Base-by-base conservation (phyloP, 2,113 vertebrate genomes). In the Zapus hudsonius region DNA sequence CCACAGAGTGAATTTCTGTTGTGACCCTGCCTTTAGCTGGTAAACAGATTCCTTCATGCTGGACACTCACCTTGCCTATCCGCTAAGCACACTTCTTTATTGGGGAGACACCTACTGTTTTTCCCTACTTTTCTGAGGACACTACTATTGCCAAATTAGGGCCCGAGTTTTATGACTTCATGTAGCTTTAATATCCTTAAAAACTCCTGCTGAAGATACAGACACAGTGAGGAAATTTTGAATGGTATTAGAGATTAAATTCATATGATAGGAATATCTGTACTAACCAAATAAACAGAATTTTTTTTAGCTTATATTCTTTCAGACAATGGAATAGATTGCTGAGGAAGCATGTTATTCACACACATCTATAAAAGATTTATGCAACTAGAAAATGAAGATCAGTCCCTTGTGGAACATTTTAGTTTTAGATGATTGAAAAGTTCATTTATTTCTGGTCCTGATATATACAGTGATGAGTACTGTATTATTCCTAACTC, bases 291-390 rank as follows among this genome's bases (percentile, higher is more conserved):
- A 61, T 64, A 8, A 79, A 67, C 10, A 40, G 3, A 38, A 78
- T 31, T 57, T 73, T 6, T 29, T 74, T 83, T 63, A 84, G 87
- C 3, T 79, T 79, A 47, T 69, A 83, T 57, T 70, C 10, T 84
- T 27, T 88, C 33, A 89, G 78, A 13, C 84, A 89, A 64, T 59
- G 66, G n/a, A 92, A 73, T 74, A 79, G 15, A 42, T 57, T 17
- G 69, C 23, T 55, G 74, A 25, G 87, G 23, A 76, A 76, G 8
- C 25, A 61, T 61, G 6, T n/a, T 47, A 79, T 20, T 27, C 36
- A 38, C n/a, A 57, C 11, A 25, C 2, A 73, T 27, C 3, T 76
- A 23, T 44, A 36, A 72, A 85, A 92, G 16, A 73, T 33, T 5
- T 25, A 81, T 82, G 61, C 66, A 83, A 2, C 27, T 3, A 61